Percentiles rank a stretch among this genome's conserved stretches.
Conservation (phyloP, 1,140 invertebrate genomes). For the Heliothis subflexa region DNA sequence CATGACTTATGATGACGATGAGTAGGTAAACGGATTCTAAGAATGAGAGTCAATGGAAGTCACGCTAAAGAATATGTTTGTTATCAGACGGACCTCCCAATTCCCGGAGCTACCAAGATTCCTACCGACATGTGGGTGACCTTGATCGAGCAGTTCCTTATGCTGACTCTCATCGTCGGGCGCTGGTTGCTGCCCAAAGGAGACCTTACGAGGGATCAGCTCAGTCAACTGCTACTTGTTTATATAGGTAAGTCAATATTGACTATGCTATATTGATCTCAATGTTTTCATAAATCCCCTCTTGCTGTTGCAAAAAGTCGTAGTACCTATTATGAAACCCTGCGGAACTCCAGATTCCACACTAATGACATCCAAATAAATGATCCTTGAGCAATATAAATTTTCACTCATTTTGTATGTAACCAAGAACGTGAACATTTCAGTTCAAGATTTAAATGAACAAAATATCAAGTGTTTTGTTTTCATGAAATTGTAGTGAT, state of each 20-base stretch:
- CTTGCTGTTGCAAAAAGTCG: neutral
- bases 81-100: slow-evolving; percentile 78
- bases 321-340: neutral
- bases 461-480: no score
- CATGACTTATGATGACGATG: no score
- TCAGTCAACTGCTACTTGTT: slow-evolving; percentile 96
- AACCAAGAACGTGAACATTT: no score
- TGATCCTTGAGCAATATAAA: no score
- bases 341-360: no score
- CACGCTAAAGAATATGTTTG: neutral
- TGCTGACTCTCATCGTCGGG: slow-evolving; percentile 95
- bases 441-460: no score
- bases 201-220: slow-evolving; percentile 95
- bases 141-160: slow-evolving; percentile 95
- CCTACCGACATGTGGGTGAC: slow-evolving; percentile 94
- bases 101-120: slow-evolving; percentile 88
- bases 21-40: no score
- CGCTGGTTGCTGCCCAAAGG: slow-evolving; percentile 96
- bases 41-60: no score
- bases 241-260: slow-evolving; percentile 89
- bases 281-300: no score
- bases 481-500: no score
- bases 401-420: no score
- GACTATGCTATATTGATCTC: neutral
- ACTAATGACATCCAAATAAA: no score